Evolutionary conservation across 2,888 invertebrate species (phyloP), one percentile per base, ranked within the genome.

Genomic region (Augiades crinisus): DNA sequence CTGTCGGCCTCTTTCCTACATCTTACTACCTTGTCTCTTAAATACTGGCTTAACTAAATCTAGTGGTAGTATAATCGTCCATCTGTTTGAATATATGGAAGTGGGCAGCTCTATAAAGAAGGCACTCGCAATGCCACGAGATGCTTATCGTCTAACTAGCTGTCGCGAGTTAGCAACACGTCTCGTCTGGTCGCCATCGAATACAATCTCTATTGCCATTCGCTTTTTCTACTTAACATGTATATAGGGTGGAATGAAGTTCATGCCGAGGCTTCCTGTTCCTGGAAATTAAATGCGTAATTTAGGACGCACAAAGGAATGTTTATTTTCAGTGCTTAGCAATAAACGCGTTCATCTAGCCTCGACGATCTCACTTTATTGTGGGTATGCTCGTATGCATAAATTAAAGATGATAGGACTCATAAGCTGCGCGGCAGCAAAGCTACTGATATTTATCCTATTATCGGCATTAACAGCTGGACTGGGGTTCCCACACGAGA

Each of bases 121-220:
- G 73, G 68, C 65, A 60, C 62, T 62, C 65, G 63, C 67, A 67
- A 73, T 74, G 68, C 64, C 64, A 58, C 60, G 63, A 67, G 84
- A 84, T 85, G 68, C 64, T 70, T 77, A 86, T 87, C 86, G 58
- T 44, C 59, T 81, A 83, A 83, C 83, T 73, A 81, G 78, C 75
- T 75, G 78, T 78, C 75, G 67, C 67, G 60, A 64, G 75, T 70
- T 68, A 61, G 66, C 68, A 62, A 67, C 72, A 64, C 70, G 70
- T 67, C 66, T 65, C 63, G 57, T 63, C 67, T 65, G 66, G 65
- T 61, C 65, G 65, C 64, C 67, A 65, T 70, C 64, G 53, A 60
- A 57, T 64, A 62, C 65, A 64, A 68, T 64, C 65, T 67, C 66
- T 64, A 63, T 70, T 65, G 66, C 67, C 56, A 59, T 62, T 64